A percentile compares a stretch with the other conserved stretches of the same genome.
Evolutionary conservation across 37 sponge, comb jelly and placozoan species (phyloP).

Genomic region (Dysidea cf. avara): DNA sequence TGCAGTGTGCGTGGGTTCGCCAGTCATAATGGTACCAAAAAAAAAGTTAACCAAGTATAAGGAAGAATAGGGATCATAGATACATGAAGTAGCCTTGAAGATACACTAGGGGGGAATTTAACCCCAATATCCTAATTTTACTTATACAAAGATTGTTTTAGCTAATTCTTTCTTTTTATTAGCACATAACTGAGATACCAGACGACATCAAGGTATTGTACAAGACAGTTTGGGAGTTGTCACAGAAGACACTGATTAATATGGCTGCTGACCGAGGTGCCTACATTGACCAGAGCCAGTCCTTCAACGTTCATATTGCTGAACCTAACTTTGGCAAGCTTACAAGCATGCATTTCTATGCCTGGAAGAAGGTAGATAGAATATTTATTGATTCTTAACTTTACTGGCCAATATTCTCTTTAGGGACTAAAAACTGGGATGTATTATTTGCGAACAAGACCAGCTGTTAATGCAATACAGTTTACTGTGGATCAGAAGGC

Average conservation of each 20-base stretch:
- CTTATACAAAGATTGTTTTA: too few species aligned
- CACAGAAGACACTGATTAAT: constrained; percentile 93
- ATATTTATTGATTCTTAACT: background rate
- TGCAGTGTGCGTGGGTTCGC: too few species aligned
- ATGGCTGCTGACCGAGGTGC: constrained; percentile 98
- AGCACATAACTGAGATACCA: constrained; percentile 88
- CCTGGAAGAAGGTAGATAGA: constrained; percentile 88
- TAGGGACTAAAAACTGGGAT: constrained; percentile 98
- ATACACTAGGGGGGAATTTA: too few species aligned
- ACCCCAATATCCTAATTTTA: too few species aligned
- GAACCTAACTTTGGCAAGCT: constrained; percentile 96
- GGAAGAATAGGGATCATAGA: too few species aligned
- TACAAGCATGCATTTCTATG: constrained; percentile 99
- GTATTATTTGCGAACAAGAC: constrained; percentile 94
- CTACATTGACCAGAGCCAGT: constrained; percentile 97
- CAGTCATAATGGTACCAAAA: too few species aligned
- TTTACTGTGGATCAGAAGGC: constrained; percentile 95
- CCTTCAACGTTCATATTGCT: constrained; percentile 94
- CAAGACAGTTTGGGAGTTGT: constrained; percentile 98
- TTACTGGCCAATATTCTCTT: background rate
- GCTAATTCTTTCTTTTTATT: background rate
- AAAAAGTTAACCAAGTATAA: too few species aligned
- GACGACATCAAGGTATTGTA: constrained; percentile 89
- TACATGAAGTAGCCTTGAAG: too few species aligned
- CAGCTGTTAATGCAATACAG: constrained; percentile 97